phyloP scores from a whole-genome alignment of 2,888 invertebrate species.

The Priocnemis perturbator region DNA sequence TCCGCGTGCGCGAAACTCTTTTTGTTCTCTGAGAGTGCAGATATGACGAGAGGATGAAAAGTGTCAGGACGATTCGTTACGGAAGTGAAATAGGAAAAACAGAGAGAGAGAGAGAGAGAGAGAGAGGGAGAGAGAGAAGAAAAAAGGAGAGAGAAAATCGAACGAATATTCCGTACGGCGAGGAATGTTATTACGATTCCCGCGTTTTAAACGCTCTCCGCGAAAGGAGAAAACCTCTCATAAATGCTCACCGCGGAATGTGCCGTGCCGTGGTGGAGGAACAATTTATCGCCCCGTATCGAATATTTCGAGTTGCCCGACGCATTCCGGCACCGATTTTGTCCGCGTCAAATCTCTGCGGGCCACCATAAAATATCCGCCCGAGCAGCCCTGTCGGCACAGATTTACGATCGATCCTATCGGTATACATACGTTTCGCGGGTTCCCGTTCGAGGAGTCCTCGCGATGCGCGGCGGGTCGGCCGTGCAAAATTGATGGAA shows the following conservation, averaged over 20 bases:
- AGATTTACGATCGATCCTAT: constrained; percentile 62
- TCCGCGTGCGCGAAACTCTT: constrained; percentile 8
- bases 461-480: no score
- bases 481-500: constrained; percentile 27
- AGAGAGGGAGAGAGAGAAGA: background rate
- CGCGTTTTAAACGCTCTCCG: background rate
- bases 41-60: no score
- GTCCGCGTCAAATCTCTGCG: constrained; percentile 26
- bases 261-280: constrained; percentile 35
- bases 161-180: background rate
- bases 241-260: constrained; percentile 46
- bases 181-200: no score
- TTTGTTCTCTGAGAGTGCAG: no score
- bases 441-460: background rate
- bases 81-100: no score
- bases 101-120: background rate
- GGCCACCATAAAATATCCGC: constrained; percentile 60
- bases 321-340: constrained; percentile 43
- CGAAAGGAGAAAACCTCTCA: constrained; percentile 35
- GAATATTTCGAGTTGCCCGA: constrained; percentile 49
- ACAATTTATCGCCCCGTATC: constrained; percentile 52
- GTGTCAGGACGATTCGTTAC: no score
- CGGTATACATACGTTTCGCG: constrained; percentile 33
- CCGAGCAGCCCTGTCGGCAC: constrained; percentile 57
- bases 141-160: background rate